Percentiles rank a stretch among this genome's conserved stretches.
Conservation (phyloP, 2,888 invertebrate species). For the Leptinotarsa peninsularis region DNA sequence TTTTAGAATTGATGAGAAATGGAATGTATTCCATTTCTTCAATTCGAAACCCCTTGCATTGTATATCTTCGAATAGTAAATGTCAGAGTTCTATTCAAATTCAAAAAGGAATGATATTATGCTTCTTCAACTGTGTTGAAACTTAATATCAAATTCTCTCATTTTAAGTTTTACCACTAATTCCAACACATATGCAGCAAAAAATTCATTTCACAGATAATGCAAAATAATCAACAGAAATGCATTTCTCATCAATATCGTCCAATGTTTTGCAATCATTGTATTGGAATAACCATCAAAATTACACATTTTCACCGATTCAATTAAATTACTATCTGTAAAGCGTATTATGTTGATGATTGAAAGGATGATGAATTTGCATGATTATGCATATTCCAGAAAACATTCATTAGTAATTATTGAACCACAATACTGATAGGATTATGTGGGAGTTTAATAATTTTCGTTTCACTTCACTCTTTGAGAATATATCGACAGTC, state of each 20-base stretch:
- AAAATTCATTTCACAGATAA: not conserved
- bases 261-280: constrained; percentile 9
- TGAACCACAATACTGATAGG: not conserved
- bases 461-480: too few relatives aligned
- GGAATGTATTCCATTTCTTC: too few relatives aligned
- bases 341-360: constrained; percentile 6
- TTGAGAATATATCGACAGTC: too few relatives aligned
- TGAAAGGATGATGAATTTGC: constrained; percentile 13
- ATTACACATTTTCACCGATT: not conserved
- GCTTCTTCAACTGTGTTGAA: too few relatives aligned
- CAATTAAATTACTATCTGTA: constrained; percentile 15
- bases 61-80: too few relatives aligned
- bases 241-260: constrained; percentile 2
- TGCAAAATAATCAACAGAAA: constrained; percentile 9
- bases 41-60: too few relatives aligned
- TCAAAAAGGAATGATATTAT: too few relatives aligned
- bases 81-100: too few relatives aligned
- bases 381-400: constrained; percentile 5
- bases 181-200: too few relatives aligned
- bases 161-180: too few relatives aligned
- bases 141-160: too few relatives aligned
- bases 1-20: too few relatives aligned
- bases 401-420: constrained; percentile 4
- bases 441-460: not conserved
- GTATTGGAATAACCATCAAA: constrained; percentile 7